Evolutionary conservation across 2,888 invertebrate species (phyloP).

Genomic region (Linyphia triangularis): DNA sequence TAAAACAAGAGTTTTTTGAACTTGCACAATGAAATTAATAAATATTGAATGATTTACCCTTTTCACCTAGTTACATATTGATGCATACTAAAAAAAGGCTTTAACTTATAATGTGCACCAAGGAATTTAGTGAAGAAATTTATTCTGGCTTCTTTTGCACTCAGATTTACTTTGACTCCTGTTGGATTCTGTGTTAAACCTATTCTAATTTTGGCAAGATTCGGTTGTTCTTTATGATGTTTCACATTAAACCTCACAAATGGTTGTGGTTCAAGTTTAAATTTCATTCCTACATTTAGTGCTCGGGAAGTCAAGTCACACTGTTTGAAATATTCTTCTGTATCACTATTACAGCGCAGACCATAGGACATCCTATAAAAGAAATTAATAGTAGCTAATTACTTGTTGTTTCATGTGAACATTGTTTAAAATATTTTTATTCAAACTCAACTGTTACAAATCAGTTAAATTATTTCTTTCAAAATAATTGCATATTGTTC

Average conservation of each 20-base stretch:
- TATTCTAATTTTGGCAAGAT: constrained; percentile 56
- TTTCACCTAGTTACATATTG: constrained; percentile 62
- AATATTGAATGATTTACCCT: not conserved
- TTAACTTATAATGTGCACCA: constrained; percentile 43
- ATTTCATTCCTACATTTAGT: constrained; percentile 61
- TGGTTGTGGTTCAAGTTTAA: constrained; percentile 44
- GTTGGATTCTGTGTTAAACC: constrained; percentile 56
- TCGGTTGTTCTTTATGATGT: constrained; percentile 44
- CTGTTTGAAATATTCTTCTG: constrained; percentile 55
- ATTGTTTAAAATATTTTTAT: no score
- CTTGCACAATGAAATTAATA: not conserved
- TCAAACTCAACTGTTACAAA: no score
- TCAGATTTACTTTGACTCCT: constrained; percentile 56
- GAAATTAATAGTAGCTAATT: no score
- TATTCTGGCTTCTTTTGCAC: constrained; percentile 53
- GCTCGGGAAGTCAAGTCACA: constrained; percentile 72
- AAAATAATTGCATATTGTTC: no score
- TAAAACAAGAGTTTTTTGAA: not conserved
- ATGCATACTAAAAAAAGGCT: constrained; percentile 68
- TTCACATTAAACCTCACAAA: constrained; percentile 55
- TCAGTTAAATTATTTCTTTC: no score
- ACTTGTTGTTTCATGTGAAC: no score
- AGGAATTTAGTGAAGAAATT: constrained; percentile 65
- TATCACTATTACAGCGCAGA: constrained; percentile 52
- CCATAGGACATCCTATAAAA: constrained; percentile 69